A percentile compares a stretch with the other conserved stretches of the same genome.
These are phyloP conservation scores for Hylyphantes graminicola DNA, from an alignment of 1,140 invertebrate genomes.

Conservation along the genomic window DNA sequence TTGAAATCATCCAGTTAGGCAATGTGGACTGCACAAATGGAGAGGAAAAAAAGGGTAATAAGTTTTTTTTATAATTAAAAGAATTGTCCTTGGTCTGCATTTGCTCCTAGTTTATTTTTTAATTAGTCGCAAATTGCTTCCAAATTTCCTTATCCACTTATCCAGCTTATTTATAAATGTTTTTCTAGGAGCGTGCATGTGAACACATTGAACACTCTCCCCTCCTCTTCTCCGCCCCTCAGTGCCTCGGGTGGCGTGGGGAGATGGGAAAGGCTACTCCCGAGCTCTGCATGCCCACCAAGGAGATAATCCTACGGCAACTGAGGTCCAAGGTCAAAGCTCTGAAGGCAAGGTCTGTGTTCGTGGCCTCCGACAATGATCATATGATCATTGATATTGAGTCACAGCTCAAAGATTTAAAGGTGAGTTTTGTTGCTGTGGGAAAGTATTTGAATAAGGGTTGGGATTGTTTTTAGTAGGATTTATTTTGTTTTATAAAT, in stretches of 20 bases:
- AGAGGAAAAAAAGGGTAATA: too few relatives aligned
- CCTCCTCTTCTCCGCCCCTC: conserved; percentile 92
- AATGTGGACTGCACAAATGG: too few relatives aligned
- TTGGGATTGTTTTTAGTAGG: too few relatives aligned
- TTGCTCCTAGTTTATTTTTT: too few relatives aligned
- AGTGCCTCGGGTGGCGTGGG: conserved; percentile 93
- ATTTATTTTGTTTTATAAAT: too few relatives aligned
- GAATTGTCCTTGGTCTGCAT: too few relatives aligned
- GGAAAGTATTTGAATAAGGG: too few relatives aligned
- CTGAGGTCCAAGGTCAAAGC: conserved; percentile 81
- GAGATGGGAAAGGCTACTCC: conserved; percentile 81
- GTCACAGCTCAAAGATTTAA: conserved; percentile 68
- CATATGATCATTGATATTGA: conserved; percentile 76
- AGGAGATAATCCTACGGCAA: conserved; percentile 78
- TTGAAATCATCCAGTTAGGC: too few relatives aligned
- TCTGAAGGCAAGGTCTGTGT: conserved; percentile 79
- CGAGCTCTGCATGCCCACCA: conserved; percentile 86
- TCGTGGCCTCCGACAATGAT: conserved; percentile 91
- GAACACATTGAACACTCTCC: conserved; percentile 85
- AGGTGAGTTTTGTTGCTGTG: conserved; percentile 64
- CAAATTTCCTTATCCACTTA: too few relatives aligned
- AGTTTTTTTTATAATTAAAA: too few relatives aligned
- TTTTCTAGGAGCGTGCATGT: conserved; percentile 81
- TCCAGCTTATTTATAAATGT: too few relatives aligned
- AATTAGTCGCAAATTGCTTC: too few relatives aligned